phyloP scores from a whole-genome alignment of 2,888 invertebrate species.

The Xestia rhomboidea region DNA sequence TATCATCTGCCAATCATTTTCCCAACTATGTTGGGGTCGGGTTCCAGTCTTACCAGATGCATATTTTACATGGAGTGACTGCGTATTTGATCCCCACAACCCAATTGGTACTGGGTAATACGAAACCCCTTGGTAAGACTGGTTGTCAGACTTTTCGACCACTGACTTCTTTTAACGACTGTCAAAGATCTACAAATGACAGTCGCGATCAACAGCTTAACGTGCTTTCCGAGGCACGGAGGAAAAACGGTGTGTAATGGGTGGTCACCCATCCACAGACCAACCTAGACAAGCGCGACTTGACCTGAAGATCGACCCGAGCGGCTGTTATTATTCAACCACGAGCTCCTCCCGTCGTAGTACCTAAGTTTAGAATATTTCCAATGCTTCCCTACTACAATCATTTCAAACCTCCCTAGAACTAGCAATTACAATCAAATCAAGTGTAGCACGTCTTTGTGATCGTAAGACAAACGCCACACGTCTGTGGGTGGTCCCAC shows the following conservation, averaged over 20 bases:
- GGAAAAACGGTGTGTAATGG: neutral
- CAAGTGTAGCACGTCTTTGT: conserved; percentile 19
- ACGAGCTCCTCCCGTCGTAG: neutral
- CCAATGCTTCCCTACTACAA: neutral
- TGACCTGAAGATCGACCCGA: neutral
- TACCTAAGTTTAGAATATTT: neutral
- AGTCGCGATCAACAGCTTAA: neutral
- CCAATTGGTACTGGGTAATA: too few species aligned
- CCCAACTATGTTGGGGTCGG: too few species aligned
- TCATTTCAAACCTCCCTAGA: neutral
- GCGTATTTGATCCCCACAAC: too few species aligned
- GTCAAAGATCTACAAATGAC: neutral
- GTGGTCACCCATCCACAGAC: neutral
- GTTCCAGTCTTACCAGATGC: too few species aligned
- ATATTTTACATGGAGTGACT: too few species aligned
- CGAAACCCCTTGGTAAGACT: neutral
- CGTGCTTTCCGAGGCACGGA: neutral
- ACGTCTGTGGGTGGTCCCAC: conserved; percentile 7
- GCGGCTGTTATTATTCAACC: neutral
- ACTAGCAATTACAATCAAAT: conserved; percentile 21
- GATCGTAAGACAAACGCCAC: conserved; percentile 7
- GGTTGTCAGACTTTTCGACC: too few species aligned
- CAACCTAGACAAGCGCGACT: neutral
- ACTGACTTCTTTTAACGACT: neutral
- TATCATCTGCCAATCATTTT: too few species aligned